These are phyloP conservation scores for Glossophaga mutica DNA, from an alignment of 2,797 vertebrate genomes.

Conservation along the genomic window DNA sequence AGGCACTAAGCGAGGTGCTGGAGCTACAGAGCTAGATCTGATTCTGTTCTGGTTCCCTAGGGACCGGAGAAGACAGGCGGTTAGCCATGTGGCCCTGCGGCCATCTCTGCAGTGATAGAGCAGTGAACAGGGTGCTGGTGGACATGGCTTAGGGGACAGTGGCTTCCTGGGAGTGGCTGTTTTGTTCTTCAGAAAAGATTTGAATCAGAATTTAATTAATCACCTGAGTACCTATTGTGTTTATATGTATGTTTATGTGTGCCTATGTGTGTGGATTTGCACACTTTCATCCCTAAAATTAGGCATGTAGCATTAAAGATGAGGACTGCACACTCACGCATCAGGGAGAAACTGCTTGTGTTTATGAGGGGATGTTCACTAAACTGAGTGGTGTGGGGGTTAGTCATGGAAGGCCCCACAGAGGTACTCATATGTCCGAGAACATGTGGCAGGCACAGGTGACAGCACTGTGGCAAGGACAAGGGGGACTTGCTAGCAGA, in stretches of 20 bases:
- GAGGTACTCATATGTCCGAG: neutral
- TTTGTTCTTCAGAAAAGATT: constrained; percentile 12
- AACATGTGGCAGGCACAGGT: neutral
- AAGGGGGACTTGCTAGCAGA: neutral
- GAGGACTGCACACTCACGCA: neutral
- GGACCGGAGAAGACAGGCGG: neutral
- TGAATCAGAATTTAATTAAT: neutral
- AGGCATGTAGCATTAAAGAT: neutral
- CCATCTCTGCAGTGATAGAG: neutral
- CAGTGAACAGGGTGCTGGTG: neutral
- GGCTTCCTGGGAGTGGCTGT: neutral
- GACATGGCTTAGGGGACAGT: neutral
- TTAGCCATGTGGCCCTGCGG: neutral
- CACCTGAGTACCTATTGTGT: neutral
- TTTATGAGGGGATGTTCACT: neutral
- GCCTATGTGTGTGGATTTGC: neutral
- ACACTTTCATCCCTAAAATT: neutral
- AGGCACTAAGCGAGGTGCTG: neutral
- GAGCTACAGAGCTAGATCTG: neutral
- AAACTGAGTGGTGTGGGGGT: neutral
- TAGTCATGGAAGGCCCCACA: neutral
- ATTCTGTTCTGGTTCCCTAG: neutral
- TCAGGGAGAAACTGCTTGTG: neutral
- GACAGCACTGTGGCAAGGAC: neutral
- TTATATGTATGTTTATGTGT: neutral